A percentile compares a stretch with the other conserved stretches of the same genome.
Conservation (phyloP, 2,797 vertebrate species). For the Enteromius fasciolatus region DNA sequence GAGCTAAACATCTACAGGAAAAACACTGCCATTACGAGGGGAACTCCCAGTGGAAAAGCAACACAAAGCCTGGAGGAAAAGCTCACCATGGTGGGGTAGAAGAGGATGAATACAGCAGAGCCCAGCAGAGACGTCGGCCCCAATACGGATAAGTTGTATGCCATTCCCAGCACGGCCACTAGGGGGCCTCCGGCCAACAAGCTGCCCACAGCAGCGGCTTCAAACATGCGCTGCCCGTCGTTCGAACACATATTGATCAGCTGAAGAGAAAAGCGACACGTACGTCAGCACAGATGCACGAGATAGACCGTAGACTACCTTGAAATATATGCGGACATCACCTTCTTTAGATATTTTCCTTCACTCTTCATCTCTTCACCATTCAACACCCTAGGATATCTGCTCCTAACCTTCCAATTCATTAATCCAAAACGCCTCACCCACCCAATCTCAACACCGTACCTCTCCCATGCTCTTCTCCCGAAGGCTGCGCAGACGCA, state of each 20-base stretch:
- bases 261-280: slow-evolving; percentile 71
- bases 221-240: slow-evolving; percentile 92
- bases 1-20: slow-evolving; percentile 89
- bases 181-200: slow-evolving; percentile 90
- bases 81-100: slow-evolving; percentile 94
- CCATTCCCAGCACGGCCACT: slow-evolving; percentile 88
- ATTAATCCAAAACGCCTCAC: background rate
- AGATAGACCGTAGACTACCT: slow-evolving; percentile 36
- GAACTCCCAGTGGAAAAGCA: background rate
- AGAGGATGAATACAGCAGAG: slow-evolving; percentile 91
- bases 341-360: slow-evolving; percentile 34
- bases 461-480: slow-evolving; percentile 93
- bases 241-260: slow-evolving; percentile 91
- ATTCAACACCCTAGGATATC: slow-evolving; percentile 44
- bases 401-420: slow-evolving; percentile 30
- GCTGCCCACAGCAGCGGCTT: slow-evolving; percentile 90
- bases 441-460: slow-evolving; percentile 29
- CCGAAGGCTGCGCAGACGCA: slow-evolving; percentile 86
- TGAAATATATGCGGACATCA: slow-evolving; percentile 7
- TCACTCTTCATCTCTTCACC: slow-evolving; percentile 50
- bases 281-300: background rate
- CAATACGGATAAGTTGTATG: slow-evolving; percentile 87
- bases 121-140: slow-evolving; percentile 91
- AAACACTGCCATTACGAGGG: background rate
- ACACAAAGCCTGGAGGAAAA: background rate